Evolutionary conservation across 2,113 vertebrate species (phyloP), one percentile per base, ranked within the genome.

Genomic region (Manacus vitellinus): DNA sequence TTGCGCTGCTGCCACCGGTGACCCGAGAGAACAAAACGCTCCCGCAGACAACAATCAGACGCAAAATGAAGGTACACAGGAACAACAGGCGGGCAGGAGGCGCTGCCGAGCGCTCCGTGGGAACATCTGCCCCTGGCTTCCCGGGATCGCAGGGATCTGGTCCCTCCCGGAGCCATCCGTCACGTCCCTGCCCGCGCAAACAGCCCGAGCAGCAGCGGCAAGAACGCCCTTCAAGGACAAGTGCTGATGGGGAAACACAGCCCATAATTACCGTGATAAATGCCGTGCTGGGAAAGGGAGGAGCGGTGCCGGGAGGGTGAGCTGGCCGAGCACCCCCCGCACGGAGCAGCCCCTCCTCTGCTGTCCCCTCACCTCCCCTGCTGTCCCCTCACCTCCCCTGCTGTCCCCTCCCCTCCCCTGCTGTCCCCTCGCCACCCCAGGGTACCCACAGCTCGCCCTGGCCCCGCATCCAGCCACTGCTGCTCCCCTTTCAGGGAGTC

Each of bases 181-280:
- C 92, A 49, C 3, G 28, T 79, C 86, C 21, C 67, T 62, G 84
- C 85, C 75, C 6, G 3, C 7, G 1, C 77, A 31, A 49, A 73
- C 49, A 59, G 8, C 44, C 31, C 28, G 1, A n/a, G 63, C 3
- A 41, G 0, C 85, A 27, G 92, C 87, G 15, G 79, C 79, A 3
- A 55, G 58, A 46, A 63, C 2, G 16, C 83, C 87, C 87, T 91
- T 76, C 80, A 91, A 94, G 94, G 95, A 68, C 89, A 46, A 82
- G 52, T 1, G 67, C 84, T 51, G 4, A 2, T 19, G 56, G 3
- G 22, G 71, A 52, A 30, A 8, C 3, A 18, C 71, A 27, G 4
- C 4, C 84, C 46, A 1, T 19, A 67, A 87, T 81, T 8, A 27
- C 61, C 15, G 1, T 27, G 86, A 77, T 18, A 39, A 85, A 90